Percentiles rank a stretch among this genome's conserved stretches.
These are phyloP conservation scores for Adela reaumurella DNA, from an alignment of 2,888 invertebrate genomes.

Conservation along the genomic window DNA sequence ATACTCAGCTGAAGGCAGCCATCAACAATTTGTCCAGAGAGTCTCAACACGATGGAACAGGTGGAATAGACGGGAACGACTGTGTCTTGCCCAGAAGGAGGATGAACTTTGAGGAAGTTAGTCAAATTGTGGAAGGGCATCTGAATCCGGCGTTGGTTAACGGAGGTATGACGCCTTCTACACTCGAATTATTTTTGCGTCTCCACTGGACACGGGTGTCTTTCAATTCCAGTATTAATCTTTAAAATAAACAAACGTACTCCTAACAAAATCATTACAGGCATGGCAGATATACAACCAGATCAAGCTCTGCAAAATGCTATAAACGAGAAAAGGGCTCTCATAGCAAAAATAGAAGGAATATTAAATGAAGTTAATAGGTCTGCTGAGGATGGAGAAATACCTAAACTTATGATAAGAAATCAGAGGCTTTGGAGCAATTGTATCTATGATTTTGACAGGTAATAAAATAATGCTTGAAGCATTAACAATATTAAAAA, in stretches of 20 bases:
- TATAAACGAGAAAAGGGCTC: slow-evolving; percentile 20
- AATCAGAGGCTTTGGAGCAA: slow-evolving; percentile 50
- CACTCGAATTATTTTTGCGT: too few relatives aligned
- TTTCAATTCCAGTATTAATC: too few relatives aligned
- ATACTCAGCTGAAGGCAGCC: slow-evolving; percentile 31
- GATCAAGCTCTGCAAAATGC: slow-evolving; percentile 19
- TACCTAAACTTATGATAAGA: slow-evolving; percentile 36
- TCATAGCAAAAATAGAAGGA: slow-evolving; percentile 39
- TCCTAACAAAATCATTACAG: too few relatives aligned
- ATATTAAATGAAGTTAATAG: slow-evolving; percentile 37
- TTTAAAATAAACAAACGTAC: too few relatives aligned
- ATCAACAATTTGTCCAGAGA: slow-evolving; percentile 30
- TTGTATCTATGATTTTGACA: slow-evolving; percentile 47
- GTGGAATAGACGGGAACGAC: not conserved
- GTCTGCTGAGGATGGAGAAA: slow-evolving; percentile 28
- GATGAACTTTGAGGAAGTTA: not conserved
- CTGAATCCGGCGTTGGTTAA: not conserved
- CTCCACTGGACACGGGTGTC: too few relatives aligned
- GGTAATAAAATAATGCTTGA: too few relatives aligned
- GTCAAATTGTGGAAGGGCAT: not conserved
- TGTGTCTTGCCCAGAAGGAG: not conserved
- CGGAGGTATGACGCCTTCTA: too few relatives aligned
- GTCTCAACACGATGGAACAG: slow-evolving; percentile 12
- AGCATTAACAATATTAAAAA: too few relatives aligned
- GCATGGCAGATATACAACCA: slow-evolving; percentile 10